Base-by-base conservation (phyloP, 2,888 invertebrate genomes). In the Polymixis flavicincta region DNA sequence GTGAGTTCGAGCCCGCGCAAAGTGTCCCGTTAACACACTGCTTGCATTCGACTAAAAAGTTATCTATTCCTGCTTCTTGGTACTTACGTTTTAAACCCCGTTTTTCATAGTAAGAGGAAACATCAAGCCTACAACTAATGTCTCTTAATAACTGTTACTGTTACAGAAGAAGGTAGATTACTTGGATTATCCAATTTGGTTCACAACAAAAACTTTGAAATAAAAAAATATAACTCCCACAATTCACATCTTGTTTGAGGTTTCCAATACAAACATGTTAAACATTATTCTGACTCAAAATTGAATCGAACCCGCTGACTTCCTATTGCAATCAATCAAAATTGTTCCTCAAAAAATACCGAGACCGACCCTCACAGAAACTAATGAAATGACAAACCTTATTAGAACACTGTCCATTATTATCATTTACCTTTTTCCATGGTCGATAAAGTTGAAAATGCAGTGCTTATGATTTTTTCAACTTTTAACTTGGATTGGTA, bases 241-340 rank as follows among this genome's bases (percentile, higher is more conserved):
- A 61, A 65, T 66, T 71, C 61, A 85, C 57, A 74, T 76, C 71
- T 76, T 80, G 80, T 76, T 74, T 76, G 81, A 68, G 67, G 77
- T 84, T 72, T 45, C 50, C 54, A 66, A 71, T 45, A 79, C 73
- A 85, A 85, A 82, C 80, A 78, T 85, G 83, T 74, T 85, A 60
- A 87, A 80, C 75, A 85, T 83, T 59, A 83, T 85, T 76, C 71
- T 70, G 67, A 66, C 64, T 67, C 70, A 25, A 76, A 73, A 71
- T 66, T 72, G 68, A 79, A 82, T 77, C 65, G 65, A 83, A 83
- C 84, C 83, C 70, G 54, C 87, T 75, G 74, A 87, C 87, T 87
- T 87, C 87, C 87, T 88, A 87, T 85, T 78, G 81, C 88, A 85
- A 87, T 87, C 85, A 88, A 87, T 87, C 87, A 87, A 88, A 87